These are phyloP conservation scores for Thermophis baileyi DNA, from an alignment of 2,113 vertebrate genomes.

Conservation along the genomic window DNA sequence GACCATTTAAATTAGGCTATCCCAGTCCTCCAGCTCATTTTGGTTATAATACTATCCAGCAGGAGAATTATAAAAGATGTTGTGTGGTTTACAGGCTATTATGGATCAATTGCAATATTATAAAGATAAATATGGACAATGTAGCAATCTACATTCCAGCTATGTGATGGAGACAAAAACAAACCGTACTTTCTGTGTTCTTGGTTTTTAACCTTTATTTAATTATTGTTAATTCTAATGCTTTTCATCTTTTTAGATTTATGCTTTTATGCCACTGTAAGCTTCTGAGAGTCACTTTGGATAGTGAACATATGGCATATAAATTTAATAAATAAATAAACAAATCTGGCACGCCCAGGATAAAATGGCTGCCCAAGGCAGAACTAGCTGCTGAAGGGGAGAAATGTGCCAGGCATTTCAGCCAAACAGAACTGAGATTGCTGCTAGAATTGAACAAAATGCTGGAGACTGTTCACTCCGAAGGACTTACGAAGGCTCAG, in stretches of 20 bases:
- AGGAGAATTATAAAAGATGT: neutral
- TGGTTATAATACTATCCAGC: neutral
- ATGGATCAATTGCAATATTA: neutral
- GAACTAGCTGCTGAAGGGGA: neutral
- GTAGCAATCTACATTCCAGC: neutral
- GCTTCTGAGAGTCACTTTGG: no score
- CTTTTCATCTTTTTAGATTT: no score
- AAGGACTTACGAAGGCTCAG: neutral
- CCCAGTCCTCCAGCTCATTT: neutral
- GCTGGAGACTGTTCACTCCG: neutral
- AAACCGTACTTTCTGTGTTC: no score
- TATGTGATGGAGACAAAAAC: no score
- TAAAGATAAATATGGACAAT: neutral
- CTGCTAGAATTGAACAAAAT: neutral
- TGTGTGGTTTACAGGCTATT: neutral
- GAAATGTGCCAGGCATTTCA: neutral
- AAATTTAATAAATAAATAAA: no score
- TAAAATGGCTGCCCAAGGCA: neutral
- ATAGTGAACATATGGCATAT: no score
- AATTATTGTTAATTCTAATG: no score
- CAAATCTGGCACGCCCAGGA: neutral
- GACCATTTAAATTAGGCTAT: neutral
- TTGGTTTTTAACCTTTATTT: no score
- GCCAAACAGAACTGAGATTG: neutral
- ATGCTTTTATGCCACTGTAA: no score